phyloP scores from a whole-genome alignment of 2,888 invertebrate species.

The Cerceris ruficornis region DNA sequence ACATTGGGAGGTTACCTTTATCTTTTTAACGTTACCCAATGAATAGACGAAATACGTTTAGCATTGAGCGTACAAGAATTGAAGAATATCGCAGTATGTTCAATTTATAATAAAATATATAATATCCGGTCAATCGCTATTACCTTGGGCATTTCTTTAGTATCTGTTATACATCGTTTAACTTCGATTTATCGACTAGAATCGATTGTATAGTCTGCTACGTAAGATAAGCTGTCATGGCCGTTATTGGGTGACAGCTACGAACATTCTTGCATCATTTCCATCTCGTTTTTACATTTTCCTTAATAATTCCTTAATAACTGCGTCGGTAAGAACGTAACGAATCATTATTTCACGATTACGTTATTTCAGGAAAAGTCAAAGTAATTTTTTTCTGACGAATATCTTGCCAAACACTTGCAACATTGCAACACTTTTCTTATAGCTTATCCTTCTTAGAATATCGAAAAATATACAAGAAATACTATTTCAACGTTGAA shows the following conservation, averaged over 20 bases:
- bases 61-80: neutral
- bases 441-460: neutral
- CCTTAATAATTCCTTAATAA: neutral
- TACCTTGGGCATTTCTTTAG: slow-evolving; percentile 3
- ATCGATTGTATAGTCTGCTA: slow-evolving; percentile 38
- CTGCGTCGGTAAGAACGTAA: neutral
- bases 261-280: neutral
- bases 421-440: neutral
- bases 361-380: neutral
- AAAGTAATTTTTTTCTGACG: neutral
- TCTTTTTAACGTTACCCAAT: neutral
- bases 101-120: neutral
- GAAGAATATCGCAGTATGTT: neutral
- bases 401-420: neutral
- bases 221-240: slow-evolving; percentile 28
- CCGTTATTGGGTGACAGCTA: slow-evolving; percentile 18
- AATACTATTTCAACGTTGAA: no score
- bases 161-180: slow-evolving; percentile 38
- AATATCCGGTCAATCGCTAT: neutral
- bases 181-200: slow-evolving; percentile 35
- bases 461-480: neutral
- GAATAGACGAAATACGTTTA: neutral
- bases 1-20: slow-evolving; percentile 29
- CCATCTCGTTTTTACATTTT: neutral
- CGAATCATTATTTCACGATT: neutral